Evolutionary conservation across 53 echinoderm and acorn worm species (phyloP).

Genomic region (Luidia sarsii): DNA sequence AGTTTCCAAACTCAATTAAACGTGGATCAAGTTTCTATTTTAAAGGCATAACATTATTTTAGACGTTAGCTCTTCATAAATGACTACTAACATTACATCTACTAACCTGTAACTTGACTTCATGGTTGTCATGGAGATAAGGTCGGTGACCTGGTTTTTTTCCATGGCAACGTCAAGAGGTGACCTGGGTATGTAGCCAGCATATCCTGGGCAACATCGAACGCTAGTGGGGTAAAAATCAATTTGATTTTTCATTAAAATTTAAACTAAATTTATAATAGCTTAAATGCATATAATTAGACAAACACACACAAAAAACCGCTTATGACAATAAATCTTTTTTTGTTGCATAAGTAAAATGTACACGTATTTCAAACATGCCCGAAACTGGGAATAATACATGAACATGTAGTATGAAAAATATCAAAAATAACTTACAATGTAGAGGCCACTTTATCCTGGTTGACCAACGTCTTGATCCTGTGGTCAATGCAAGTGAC

Average conservation of each 20-base stretch:
- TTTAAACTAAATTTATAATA: not conserved
- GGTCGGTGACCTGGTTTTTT: conserved; percentile 32
- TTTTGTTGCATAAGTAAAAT: too few relatives aligned
- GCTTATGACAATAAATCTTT: too few relatives aligned
- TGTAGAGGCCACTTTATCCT: conserved; percentile 9
- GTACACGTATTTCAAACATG: too few relatives aligned
- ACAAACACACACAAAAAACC: too few relatives aligned
- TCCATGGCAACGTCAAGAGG: conserved; percentile 72
- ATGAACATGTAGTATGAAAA: too few relatives aligned
- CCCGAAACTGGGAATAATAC: too few relatives aligned
- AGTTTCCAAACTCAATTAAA: too few relatives aligned
- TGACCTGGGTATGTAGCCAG: conserved; percentile 83
- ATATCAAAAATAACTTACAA: too few relatives aligned
- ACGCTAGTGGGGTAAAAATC: conserved; percentile 60
- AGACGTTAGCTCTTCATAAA: too few relatives aligned
- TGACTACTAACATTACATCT: too few relatives aligned
- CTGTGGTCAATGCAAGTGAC: conserved; percentile 5
- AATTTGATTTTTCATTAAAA: not conserved
- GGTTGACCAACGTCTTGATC: conserved; percentile 5
- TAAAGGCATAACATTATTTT: too few relatives aligned
- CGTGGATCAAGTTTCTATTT: too few relatives aligned
- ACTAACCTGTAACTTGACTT: conserved; percentile 79
- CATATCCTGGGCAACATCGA: conserved; percentile 86
- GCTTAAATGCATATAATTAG: not conserved
- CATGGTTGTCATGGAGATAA: conserved; percentile 75